phyloP scores from a whole-genome alignment of 2,888 invertebrate genomes.

The Leuctra nigra region DNA sequence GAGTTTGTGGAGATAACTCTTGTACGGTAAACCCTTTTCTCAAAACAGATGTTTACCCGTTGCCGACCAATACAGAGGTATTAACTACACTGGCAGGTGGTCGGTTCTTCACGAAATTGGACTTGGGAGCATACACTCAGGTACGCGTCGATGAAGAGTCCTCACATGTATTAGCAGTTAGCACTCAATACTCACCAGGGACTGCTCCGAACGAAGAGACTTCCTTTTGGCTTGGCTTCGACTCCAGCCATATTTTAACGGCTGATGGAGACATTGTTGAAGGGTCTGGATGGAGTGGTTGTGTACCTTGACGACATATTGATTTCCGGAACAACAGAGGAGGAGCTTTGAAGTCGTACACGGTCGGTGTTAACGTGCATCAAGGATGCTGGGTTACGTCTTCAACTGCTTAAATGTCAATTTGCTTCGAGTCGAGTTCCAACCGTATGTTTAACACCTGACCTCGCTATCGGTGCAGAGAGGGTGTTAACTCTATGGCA shows the following conservation, averaged over 20 bases:
- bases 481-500: conserved; percentile 29
- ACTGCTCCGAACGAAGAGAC: conserved; percentile 19
- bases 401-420: conserved; percentile 27
- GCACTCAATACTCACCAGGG: conserved; percentile 12
- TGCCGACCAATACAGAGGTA: conserved; percentile 25
- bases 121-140: conserved; percentile 12
- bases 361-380: neutral
- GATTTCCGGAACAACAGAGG: conserved; percentile 10
- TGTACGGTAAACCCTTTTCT: conserved; percentile 24
- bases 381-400: neutral
- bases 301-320: conserved; percentile 28
- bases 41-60: conserved; percentile 21
- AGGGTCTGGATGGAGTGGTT: conserved; percentile 21
- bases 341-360: neutral
- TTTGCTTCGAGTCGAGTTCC: too few species aligned
- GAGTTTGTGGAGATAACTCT: conserved; percentile 28
- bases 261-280: conserved; percentile 26
- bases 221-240: conserved; percentile 26
- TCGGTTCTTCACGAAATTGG: conserved; percentile 21
- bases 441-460: too few species aligned
- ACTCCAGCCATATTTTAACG: conserved; percentile 28
- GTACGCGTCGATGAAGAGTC: conserved; percentile 4
- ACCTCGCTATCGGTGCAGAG: too few species aligned
- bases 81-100: conserved; percentile 23
- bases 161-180: neutral